Percentiles rank a stretch among this genome's conserved stretches.
Evolutionary conservation across 2,113 vertebrate species (phyloP).

Genomic region (Chlorodrepanis virens): DNA sequence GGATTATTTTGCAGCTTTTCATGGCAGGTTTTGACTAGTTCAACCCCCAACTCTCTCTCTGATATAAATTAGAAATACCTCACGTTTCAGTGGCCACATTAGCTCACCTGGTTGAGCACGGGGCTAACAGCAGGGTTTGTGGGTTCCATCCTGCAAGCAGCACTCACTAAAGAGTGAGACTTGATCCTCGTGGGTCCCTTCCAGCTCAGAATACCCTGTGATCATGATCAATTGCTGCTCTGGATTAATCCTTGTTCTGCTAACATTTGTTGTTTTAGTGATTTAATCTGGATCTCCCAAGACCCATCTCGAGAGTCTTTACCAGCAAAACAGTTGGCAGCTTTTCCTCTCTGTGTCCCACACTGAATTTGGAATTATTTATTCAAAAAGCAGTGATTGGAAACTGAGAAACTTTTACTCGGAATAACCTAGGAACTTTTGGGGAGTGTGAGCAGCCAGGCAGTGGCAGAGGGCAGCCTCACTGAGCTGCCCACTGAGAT

Average conservation of each 20-base stretch:
- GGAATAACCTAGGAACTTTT: background rate
- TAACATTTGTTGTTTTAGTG: background rate
- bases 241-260: background rate
- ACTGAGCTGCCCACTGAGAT: rapidly evolving
- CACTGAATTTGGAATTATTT: background rate
- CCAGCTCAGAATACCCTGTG: background rate
- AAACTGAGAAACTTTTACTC: background rate
- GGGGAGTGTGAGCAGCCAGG: background rate
- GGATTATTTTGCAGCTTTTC: background rate
- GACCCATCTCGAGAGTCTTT: background rate
- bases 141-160: too few species aligned
- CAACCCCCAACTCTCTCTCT: background rate
- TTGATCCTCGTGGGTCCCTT: background rate
- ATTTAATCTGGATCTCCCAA: background rate
- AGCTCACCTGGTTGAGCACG: too few species aligned
- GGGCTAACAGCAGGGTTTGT: background rate
- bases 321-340: background rate
- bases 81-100: background rate
- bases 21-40: background rate
- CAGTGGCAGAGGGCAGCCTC: background rate
- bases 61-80: background rate
- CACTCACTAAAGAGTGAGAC: background rate
- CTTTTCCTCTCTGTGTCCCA: background rate
- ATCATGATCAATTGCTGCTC: background rate
- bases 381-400: background rate